A percentile compares a stretch with the other conserved stretches of the same genome.
These are phyloP conservation scores for Telmatherina bonti DNA, from an alignment of 2,797 vertebrate genomes.

Conservation along the genomic window DNA sequence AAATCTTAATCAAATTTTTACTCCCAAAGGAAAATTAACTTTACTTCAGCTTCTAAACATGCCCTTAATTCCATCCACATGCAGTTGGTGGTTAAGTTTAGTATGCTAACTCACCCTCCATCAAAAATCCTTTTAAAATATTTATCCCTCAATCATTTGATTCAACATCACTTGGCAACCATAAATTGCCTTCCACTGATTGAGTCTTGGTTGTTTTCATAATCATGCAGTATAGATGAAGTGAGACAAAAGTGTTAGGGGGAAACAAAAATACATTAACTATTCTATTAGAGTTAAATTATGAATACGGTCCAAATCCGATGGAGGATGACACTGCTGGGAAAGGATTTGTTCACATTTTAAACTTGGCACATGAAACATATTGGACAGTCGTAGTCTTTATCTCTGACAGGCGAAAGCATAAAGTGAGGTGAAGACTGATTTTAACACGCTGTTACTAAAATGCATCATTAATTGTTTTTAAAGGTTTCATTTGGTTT, in stretches of 20 bases:
- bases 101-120: conserved; percentile 26
- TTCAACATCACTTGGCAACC: conserved; percentile 56
- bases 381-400: conserved; percentile 18
- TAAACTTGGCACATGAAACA: conserved; percentile 21
- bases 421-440: not conserved
- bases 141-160: conserved; percentile 65
- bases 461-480: not conserved
- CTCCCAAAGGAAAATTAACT: conserved; percentile 21
- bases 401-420: conserved; percentile 41
- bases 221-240: conserved; percentile 72
- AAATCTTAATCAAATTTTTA: conserved; percentile 15
- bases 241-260: conserved; percentile 52
- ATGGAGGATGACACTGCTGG: conserved; percentile 48
- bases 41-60: not conserved
- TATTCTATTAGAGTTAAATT: conserved; percentile 75
- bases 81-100: conserved; percentile 24
- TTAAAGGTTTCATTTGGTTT: not conserved
- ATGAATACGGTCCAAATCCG: conserved; percentile 63
- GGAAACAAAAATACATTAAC: conserved; percentile 68
- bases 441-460: not conserved
- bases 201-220: conserved; percentile 58
- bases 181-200: conserved; percentile 65
- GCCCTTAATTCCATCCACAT: conserved; percentile 20
- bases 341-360: conserved; percentile 46
- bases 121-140: conserved; percentile 65